These are phyloP conservation scores for Parasteatoda tepidariorum DNA, from an alignment of 1,140 invertebrate genomes.

Conservation along the genomic window DNA sequence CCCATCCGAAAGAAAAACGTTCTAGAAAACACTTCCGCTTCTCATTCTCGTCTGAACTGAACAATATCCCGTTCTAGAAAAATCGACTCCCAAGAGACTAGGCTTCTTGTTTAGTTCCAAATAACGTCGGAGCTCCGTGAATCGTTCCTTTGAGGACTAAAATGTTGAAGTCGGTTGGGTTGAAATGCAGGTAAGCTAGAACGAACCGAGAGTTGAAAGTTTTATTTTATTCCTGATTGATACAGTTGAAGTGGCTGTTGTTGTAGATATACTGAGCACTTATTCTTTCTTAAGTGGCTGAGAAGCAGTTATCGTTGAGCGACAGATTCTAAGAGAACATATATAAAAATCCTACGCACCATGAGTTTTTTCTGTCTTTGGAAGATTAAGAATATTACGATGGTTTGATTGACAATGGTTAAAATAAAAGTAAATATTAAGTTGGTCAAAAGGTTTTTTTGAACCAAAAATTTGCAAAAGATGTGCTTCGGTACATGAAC, in stretches of 20 bases:
- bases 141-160: constrained; percentile 17
- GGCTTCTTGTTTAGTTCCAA: constrained; percentile 26
- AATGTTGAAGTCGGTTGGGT: background rate
- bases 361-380: no score
- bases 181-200: no score
- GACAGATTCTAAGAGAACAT: no score
- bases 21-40: constrained; percentile 6
- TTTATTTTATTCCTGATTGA: constrained; percentile 5
- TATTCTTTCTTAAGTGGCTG: background rate
- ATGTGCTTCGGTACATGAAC: no score
- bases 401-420: no score
- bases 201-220: background rate
- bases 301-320: no score
- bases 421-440: no score
- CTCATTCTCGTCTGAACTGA: constrained; percentile 25
- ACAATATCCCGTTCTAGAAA: constrained; percentile 1
- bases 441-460: no score
- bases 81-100: background rate
- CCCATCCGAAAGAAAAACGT: constrained; percentile 9
- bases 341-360: no score
- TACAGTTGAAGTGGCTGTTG: background rate
- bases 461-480: no score
- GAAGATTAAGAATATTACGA: no score
- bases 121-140: background rate
- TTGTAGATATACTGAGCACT: background rate